phyloP scores from a whole-genome alignment of 2,113 vertebrate genomes.

The Pristiophorus japonicus region DNA sequence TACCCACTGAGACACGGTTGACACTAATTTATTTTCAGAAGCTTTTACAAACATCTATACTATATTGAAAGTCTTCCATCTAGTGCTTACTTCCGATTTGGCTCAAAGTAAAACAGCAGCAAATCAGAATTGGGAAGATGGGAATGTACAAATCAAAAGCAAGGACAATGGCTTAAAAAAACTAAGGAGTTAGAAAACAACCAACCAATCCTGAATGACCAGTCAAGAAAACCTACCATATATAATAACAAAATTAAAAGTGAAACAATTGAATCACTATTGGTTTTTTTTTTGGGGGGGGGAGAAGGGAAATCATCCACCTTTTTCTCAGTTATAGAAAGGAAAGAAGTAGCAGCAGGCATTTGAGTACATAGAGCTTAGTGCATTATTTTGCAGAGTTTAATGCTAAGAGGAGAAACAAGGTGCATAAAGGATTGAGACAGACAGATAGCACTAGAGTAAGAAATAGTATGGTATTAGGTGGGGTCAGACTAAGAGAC shows the following conservation, averaged over 20 bases:
- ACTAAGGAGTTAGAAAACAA: neutral
- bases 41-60: too few relatives aligned
- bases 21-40: neutral
- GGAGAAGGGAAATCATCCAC: neutral
- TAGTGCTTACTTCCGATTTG: neutral
- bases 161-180: neutral
- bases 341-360: too few relatives aligned
- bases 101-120: neutral
- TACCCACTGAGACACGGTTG: neutral
- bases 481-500: too few relatives aligned
- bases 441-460: too few relatives aligned
- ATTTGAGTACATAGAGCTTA: neutral
- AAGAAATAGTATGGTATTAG: too few relatives aligned
- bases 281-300: neutral
- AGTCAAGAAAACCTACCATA: neutral
- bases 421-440: too few relatives aligned
- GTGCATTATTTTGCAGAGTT: too few relatives aligned
- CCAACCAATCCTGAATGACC: neutral
- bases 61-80: neutral
- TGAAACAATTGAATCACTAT: neutral
- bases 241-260: neutral
- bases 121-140: neutral
- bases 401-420: too few relatives aligned
- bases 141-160: neutral
- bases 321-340: neutral